These are phyloP conservation scores for Spodoptera frugiperda DNA, from an alignment of 1,140 invertebrate species.

Conservation along the genomic window DNA sequence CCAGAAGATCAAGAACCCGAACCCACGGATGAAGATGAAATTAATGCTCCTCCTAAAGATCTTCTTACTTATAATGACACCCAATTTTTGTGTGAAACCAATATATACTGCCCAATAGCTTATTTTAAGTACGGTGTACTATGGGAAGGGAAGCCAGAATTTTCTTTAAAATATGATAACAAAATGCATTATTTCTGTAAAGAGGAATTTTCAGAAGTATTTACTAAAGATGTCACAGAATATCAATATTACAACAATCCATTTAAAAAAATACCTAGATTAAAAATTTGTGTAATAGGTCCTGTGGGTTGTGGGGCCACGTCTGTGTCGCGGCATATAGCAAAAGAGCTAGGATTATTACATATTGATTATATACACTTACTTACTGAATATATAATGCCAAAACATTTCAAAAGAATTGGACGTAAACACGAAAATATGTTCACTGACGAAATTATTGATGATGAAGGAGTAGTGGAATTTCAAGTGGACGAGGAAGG, in stretches of 20 bases:
- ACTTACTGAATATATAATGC: slow-evolving; percentile 71
- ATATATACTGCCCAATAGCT: slow-evolving; percentile 86
- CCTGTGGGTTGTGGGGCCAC: slow-evolving; percentile 85
- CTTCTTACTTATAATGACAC: slow-evolving; percentile 72
- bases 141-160: slow-evolving; percentile 87
- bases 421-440: slow-evolving; percentile 74
- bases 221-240: slow-evolving; percentile 76
- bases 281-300: slow-evolving; percentile 87
- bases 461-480: slow-evolving; percentile 68
- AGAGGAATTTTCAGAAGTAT: slow-evolving; percentile 77
- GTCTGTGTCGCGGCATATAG: slow-evolving; percentile 78
- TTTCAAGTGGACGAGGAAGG: slow-evolving; percentile 68
- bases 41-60: slow-evolving; percentile 63
- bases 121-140: slow-evolving; percentile 83
- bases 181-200: slow-evolving; percentile 84
- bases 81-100: slow-evolving; percentile 85
- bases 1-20: slow-evolving; percentile 67
- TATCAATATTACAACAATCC: slow-evolving; percentile 80
- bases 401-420: slow-evolving; percentile 77
- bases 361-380: slow-evolving; percentile 82
- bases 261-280: slow-evolving; percentile 74
- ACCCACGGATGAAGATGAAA: slow-evolving; percentile 56
- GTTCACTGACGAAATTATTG: slow-evolving; percentile 66
- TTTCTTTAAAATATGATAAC: slow-evolving; percentile 81
- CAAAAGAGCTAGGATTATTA: slow-evolving; percentile 85